Evolutionary conservation across 2,888 invertebrate species (phyloP).

Genomic region (Drosophila ezoana): DNA sequence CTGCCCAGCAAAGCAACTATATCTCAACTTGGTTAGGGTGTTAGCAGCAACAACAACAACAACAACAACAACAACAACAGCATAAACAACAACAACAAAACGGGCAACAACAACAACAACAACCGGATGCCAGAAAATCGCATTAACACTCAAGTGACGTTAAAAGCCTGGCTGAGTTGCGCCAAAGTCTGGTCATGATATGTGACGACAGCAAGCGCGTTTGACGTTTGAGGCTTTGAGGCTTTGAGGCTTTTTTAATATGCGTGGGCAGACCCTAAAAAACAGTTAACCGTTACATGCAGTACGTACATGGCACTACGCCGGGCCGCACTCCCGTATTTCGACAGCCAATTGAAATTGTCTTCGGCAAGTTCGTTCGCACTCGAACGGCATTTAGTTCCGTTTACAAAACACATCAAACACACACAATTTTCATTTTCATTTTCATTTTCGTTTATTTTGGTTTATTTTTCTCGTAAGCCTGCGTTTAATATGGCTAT

Average conservation of each 20-base stretch:
- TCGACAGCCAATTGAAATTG: constrained; percentile 16
- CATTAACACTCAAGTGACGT: constrained; percentile 48
- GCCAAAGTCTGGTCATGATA: constrained; percentile 60
- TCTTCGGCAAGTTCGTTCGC: neutral
- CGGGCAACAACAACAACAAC: constrained; percentile 12
- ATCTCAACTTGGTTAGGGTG: neutral
- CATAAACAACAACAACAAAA: neutral
- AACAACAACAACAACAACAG: neutral
- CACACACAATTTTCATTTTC: constrained; percentile 1
- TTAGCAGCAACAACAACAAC: neutral
- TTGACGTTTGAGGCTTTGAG: constrained; percentile 31
- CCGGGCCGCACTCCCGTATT: constrained; percentile 17
- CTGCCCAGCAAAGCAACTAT: neutral
- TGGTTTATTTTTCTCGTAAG: neutral
- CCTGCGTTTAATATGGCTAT: neutral
- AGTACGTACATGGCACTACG: neutral
- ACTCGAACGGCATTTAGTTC: constrained; percentile 13
- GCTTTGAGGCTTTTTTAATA: constrained; percentile 40
- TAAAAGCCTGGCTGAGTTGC: constrained; percentile 33
- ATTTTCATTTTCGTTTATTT: neutral
- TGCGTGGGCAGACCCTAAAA: constrained; percentile 33
- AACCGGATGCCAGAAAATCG: constrained; percentile 61
- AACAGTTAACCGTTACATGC: constrained; percentile 22
- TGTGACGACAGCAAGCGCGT: constrained; percentile 55
- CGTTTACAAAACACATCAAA: neutral